Evolutionary conservation across 2,888 invertebrate species (phyloP).

Genomic region (Sphinx pinastri): DNA sequence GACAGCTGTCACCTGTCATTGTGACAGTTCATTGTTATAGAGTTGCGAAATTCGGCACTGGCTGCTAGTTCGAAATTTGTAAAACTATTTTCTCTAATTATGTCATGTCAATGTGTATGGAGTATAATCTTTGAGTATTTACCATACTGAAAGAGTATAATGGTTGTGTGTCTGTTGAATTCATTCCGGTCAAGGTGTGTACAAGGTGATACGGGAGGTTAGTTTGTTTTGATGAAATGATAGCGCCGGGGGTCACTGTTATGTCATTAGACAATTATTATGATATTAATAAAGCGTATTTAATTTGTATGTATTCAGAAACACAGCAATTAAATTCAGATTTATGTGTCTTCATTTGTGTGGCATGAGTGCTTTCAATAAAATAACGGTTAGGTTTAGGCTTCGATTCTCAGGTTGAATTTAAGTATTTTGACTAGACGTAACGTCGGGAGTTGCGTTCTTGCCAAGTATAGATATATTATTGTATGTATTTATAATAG

Average conservation of each 20-base stretch:
- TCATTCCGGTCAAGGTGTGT: conserved; percentile 42
- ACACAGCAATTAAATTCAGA: too few relatives aligned
- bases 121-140: background rate
- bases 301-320: too few relatives aligned
- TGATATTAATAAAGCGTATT: background rate
- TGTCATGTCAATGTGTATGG: conserved; percentile 2
- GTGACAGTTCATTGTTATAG: conserved; percentile 55
- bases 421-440: too few relatives aligned
- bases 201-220: conserved; percentile 23
- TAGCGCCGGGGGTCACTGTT: conserved; percentile 5
- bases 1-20: conserved; percentile 59
- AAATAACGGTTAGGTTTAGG: too few relatives aligned
- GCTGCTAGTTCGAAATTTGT: conserved; percentile 28
- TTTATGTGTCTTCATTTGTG: too few relatives aligned
- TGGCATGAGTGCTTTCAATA: too few relatives aligned
- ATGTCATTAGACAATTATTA: background rate
- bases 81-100: background rate
- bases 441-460: too few relatives aligned
- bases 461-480: too few relatives aligned
- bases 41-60: conserved; percentile 42
- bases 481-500: too few relatives aligned
- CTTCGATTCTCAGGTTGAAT: too few relatives aligned
- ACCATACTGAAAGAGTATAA: too few relatives aligned
- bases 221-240: conserved; percentile 23
- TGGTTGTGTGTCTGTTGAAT: conserved; percentile 32